Evolutionary conservation across 1,140 invertebrate species (phyloP).

Genomic region (Danaus plexippus): DNA sequence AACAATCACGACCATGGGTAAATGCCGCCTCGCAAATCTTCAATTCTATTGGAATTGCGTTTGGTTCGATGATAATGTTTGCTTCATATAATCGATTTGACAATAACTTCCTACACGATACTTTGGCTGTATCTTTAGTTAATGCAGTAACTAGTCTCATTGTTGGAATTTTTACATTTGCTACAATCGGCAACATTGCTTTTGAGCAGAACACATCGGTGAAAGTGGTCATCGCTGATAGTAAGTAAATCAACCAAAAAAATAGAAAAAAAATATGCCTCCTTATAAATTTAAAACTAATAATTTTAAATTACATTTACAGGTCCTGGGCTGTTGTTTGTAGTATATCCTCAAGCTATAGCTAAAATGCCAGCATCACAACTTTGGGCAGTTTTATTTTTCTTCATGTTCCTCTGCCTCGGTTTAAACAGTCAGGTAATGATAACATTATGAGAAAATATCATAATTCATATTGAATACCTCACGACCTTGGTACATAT

Average conservation of each 20-base stretch:
- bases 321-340: slow-evolving; percentile 91
- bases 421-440: slow-evolving; percentile 92
- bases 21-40: slow-evolving; percentile 94
- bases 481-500: neutral
- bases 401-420: slow-evolving; percentile 91
- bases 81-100: slow-evolving; percentile 95
- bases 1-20: slow-evolving; percentile 90
- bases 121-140: slow-evolving; percentile 84
- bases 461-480: slow-evolving; percentile 5
- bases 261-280: neutral
- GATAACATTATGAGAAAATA: slow-evolving; percentile 9
- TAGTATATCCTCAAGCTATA: slow-evolving; percentile 91
- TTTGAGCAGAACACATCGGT: slow-evolving; percentile 83
- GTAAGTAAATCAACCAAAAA: slow-evolving; percentile 69
- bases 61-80: slow-evolving; percentile 94
- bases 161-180: slow-evolving; percentile 90
- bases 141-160: slow-evolving; percentile 88
- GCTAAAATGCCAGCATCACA: slow-evolving; percentile 90
- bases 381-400: slow-evolving; percentile 90
- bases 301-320: slow-evolving; percentile 11
- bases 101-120: slow-evolving; percentile 91
- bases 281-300: too few relatives aligned
- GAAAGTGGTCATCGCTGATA: slow-evolving; percentile 86
- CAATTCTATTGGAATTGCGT: slow-evolving; percentile 92
- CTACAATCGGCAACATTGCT: slow-evolving; percentile 89